These are phyloP conservation scores for Colossoma macropomum DNA, from an alignment of 2,113 vertebrate species.

Conservation along the genomic window DNA sequence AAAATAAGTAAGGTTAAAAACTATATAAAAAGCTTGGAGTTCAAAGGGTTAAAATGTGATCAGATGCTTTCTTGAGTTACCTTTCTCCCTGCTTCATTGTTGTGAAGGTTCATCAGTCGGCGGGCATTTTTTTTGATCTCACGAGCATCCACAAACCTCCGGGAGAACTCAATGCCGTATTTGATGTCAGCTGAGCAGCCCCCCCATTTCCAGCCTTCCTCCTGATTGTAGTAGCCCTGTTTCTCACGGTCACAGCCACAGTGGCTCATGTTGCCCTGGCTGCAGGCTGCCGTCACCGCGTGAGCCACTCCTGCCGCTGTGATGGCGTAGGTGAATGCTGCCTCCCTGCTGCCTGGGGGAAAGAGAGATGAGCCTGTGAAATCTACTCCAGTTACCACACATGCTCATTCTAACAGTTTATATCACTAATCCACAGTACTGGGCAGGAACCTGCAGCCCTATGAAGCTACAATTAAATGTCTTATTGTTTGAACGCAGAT, in stretches of 20 bases:
- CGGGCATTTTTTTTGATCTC: constrained; percentile 97
- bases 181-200: constrained; percentile 97
- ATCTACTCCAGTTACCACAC: constrained; percentile 33
- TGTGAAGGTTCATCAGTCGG: constrained; percentile 98
- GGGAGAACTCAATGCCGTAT: constrained; percentile 97
- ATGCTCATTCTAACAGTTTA: not conserved
- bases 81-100: constrained; percentile 98
- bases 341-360: constrained; percentile 92
- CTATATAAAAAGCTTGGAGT: no score
- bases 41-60: no score
- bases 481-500: not conserved
- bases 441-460: not conserved
- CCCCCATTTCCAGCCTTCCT: constrained; percentile 99
- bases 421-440: not conserved
- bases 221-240: constrained; percentile 95
- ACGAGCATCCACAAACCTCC: constrained; percentile 94
- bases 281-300: constrained; percentile 93
- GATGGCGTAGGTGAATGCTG: constrained; percentile 98
- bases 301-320: constrained; percentile 96
- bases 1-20: no score
- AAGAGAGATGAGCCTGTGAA: constrained; percentile 61
- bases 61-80: constrained; percentile 68
- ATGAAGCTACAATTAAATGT: not conserved
- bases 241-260: constrained; percentile 99
- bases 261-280: constrained; percentile 97